Base-by-base conservation (phyloP, 2,113 vertebrate genomes). In the Miniopterus natalensis region DNA sequence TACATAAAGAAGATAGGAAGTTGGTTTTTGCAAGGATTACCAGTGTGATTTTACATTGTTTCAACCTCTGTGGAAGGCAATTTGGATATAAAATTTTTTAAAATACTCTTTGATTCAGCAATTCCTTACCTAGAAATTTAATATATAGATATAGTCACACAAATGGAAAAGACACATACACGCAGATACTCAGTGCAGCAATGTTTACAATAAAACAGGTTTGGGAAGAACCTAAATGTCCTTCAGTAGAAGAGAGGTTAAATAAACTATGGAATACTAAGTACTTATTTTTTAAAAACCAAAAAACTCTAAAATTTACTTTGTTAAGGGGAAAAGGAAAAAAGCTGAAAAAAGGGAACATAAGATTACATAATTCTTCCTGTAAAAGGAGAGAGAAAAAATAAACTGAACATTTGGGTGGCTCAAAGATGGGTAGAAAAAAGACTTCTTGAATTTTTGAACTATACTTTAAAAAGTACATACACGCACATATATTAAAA, bases 11-110 rank as follows among this genome's bases (percentile, higher is more conserved):
- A 12, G 23, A 59, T 42, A 36, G 57, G 4, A 75, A 81, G 31
- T 68, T 6, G 17, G 36, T 8, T 80, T 47, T 95, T 84, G 78
- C 10, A 65, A 93, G 51, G 8, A 85, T 81, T 71, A 90, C 42
- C 66, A 77, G 49, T 63, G 13, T 61, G 10, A 61, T 88, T 95
- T 94, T 14, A 86, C 84, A 90, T 87, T 81, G 55, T 47, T 65
- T 79, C 42, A 31, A 59, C 6, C 10, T 75, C 14, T 71, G 6
- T 23, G 14, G 40, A 88, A 96, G 20, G n/a, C 20, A 42, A 89
- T 53, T 61, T 77, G 36, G 15, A 95, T 36, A 66, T 0, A 63
- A 49, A 75, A 95, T 11, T 42, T 71, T 71, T 29, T 59, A 79
- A 55, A 25, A 27, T 63, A 75, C 21, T 25, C 40, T 73, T 40